phyloP scores from a whole-genome alignment of 1,140 invertebrate genomes.

The Antheraea pernyi region DNA sequence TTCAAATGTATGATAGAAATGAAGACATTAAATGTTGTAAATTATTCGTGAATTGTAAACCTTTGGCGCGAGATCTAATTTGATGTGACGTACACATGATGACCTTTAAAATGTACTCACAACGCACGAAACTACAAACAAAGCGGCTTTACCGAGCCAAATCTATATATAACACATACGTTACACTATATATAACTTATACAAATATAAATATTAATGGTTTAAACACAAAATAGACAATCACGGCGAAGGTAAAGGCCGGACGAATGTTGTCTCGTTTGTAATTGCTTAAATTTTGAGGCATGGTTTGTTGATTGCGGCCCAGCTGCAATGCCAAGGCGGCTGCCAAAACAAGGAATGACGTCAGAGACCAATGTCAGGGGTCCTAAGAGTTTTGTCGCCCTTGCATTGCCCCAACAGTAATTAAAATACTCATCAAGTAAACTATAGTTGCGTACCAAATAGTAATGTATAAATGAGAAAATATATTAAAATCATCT shows the following conservation, averaged over 20 bases:
- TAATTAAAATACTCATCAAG: neutral
- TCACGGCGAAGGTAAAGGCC: slow-evolving; percentile 53
- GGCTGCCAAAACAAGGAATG: slow-evolving; percentile 57
- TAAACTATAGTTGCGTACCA: neutral
- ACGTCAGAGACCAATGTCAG: slow-evolving; percentile 72
- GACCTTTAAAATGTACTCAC: neutral
- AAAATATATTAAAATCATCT: too few species aligned
- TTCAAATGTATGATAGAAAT: neutral
- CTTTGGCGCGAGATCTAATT: neutral
- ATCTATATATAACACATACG: slow-evolving; percentile 7
- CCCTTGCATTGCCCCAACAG: slow-evolving; percentile 16
- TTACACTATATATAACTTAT: slow-evolving; percentile 12
- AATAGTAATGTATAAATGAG: too few species aligned
- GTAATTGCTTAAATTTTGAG: slow-evolving; percentile 58
- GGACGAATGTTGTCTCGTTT: slow-evolving; percentile 23
- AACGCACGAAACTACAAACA: slow-evolving; percentile 4
- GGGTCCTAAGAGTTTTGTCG: slow-evolving; percentile 62
- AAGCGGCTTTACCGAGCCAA: slow-evolving; percentile 10
- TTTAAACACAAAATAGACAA: slow-evolving; percentile 5
- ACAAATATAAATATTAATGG: slow-evolving; percentile 4
- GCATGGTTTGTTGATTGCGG: slow-evolving; percentile 26
- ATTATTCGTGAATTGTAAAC: neutral
- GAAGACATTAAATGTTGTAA: neutral
- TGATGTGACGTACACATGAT: neutral
- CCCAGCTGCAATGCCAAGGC: slow-evolving; percentile 68